Percentiles rank a stretch among this genome's conserved stretches.
Evolutionary conservation across 2,797 vertebrate genomes (phyloP).

Genomic region (Acrocephalus scirpaceus): DNA sequence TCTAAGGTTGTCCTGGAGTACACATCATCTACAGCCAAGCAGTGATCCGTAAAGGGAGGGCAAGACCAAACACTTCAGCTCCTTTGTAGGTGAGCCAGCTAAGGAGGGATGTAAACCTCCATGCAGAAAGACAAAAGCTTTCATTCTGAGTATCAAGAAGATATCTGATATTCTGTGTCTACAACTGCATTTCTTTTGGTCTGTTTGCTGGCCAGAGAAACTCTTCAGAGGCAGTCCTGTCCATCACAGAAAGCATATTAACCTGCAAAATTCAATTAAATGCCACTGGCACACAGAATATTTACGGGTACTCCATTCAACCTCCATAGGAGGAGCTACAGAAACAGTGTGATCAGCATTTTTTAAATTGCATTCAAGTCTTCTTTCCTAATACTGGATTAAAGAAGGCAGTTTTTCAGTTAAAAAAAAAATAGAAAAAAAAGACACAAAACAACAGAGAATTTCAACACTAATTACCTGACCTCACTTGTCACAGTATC

Average conservation of each 20-base stretch:
- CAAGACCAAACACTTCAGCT: background rate
- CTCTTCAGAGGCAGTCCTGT: background rate
- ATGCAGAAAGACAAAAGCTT: background rate
- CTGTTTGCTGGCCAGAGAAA: background rate
- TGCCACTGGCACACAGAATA: background rate
- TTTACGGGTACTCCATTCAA: background rate
- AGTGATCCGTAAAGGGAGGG: background rate
- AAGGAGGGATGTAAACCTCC: background rate
- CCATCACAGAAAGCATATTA: background rate
- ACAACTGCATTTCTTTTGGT: background rate
- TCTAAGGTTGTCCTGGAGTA: background rate
- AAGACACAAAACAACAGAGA: background rate
- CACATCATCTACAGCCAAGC: background rate
- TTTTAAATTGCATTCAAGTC: background rate
- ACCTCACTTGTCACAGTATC: background rate
- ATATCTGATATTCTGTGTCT: background rate
- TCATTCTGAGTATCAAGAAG: background rate
- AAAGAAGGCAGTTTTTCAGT: background rate
- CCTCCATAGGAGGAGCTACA: background rate
- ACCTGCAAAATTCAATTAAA: background rate
- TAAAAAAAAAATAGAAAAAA: rapidly evolving
- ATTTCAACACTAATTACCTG: background rate
- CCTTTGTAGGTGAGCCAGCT: background rate
- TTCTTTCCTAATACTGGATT: background rate
- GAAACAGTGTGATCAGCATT: background rate